Evolutionary conservation across 2,888 invertebrate genomes (phyloP).

Genomic region (Liodrosophila aerea): DNA sequence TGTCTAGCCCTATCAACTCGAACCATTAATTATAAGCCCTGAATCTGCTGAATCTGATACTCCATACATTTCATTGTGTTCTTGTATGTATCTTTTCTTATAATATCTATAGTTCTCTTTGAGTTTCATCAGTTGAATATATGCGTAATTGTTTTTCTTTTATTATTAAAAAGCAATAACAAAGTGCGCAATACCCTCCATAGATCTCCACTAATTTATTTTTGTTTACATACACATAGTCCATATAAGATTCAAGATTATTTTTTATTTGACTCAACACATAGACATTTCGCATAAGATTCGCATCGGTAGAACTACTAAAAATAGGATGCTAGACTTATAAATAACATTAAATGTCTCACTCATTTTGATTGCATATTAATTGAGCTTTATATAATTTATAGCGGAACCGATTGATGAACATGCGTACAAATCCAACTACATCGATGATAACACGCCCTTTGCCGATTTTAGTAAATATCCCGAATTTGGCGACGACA

Average conservation of each 20-base stretch:
- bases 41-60: neutral
- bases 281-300: too few species aligned
- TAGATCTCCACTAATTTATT: too few species aligned
- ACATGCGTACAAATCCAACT: constrained; percentile 62
- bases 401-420: constrained; percentile 71
- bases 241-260: too few species aligned
- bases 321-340: constrained; percentile 52
- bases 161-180: too few species aligned
- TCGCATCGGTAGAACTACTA: too few species aligned
- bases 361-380: neutral
- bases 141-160: too few species aligned
- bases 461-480: constrained; percentile 70
- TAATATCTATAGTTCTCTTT: too few species aligned
- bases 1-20: constrained; percentile 7
- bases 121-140: too few species aligned
- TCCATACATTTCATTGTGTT: neutral
- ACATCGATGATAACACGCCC: constrained; percentile 69
- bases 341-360: constrained; percentile 17
- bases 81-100: neutral
- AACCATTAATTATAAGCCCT: neutral
- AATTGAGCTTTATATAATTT: constrained; percentile 4
- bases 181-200: too few species aligned
- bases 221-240: too few species aligned
- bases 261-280: too few species aligned
- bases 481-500: constrained; percentile 53